Evolutionary conservation across 2,113 vertebrate genomes (phyloP).

Genomic region (Fulica atra): DNA sequence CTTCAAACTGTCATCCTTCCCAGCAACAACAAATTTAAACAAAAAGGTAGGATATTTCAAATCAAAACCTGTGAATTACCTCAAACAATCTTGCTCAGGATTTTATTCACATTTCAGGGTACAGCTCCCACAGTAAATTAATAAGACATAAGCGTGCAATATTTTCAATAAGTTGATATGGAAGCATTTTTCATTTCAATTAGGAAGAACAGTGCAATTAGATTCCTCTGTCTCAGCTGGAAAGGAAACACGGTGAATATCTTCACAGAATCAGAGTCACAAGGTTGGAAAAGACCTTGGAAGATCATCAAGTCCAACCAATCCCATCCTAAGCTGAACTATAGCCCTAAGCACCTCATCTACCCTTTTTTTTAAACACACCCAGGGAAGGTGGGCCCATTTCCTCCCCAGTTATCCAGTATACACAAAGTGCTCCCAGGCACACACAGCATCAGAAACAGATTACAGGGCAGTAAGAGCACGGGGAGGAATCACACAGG

Average conservation of each 20-base stretch:
- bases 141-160: constrained; percentile 25
- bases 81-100: neutral
- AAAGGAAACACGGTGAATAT: neutral
- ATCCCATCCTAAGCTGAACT: too few species aligned
- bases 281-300: too few species aligned
- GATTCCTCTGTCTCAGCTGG: neutral
- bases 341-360: too few species aligned
- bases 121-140: constrained; percentile 32
- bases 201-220: constrained; percentile 38
- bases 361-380: too few species aligned
- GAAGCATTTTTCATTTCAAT: constrained; percentile 42
- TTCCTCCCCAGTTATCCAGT: neutral
- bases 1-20: constrained; percentile 29
- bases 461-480: accelerated
- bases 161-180: neutral
- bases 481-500: neutral
- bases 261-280: neutral
- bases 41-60: neutral
- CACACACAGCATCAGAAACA: neutral
- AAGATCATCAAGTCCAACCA: too few species aligned
- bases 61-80: constrained; percentile 51
- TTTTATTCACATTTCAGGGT: constrained; percentile 30
- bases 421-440: neutral
- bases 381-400: too few species aligned
- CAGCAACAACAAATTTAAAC: constrained; percentile 7